These are phyloP conservation scores for Lophura nycthemera DNA, from an alignment of 2,113 vertebrate genomes.

Conservation along the genomic window DNA sequence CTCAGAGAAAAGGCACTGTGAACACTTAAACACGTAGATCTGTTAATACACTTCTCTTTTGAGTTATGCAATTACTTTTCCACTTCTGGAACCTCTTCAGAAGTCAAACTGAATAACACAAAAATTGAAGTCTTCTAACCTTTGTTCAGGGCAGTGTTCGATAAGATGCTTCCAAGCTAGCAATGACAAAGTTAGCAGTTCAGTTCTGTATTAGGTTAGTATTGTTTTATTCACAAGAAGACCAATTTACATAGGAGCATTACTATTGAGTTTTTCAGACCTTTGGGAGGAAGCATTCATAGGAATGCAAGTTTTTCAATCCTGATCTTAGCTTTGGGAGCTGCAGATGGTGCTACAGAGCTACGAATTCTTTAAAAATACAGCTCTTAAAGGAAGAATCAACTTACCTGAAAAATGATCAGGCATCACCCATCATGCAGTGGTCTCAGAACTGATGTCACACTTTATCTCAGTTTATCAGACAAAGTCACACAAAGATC, in stretches of 20 bases:
- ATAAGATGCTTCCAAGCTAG: not conserved
- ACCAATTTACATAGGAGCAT: not conserved
- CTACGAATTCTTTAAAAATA: not conserved
- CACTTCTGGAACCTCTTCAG: not conserved
- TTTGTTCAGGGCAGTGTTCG: not conserved
- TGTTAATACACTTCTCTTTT: not conserved
- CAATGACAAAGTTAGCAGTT: not conserved
- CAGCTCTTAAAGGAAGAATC: not conserved
- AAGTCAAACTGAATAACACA: not conserved
- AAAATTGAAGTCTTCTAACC: not conserved
- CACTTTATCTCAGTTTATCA: not conserved
- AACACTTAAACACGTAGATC: not conserved
- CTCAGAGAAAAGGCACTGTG: slow-evolving; percentile 2
- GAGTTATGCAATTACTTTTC: not conserved
- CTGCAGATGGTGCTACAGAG: slow-evolving; percentile 65
- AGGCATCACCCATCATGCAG: not conserved
- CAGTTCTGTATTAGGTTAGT: not conserved
- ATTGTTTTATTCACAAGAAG: not conserved
- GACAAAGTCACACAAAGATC: not conserved
- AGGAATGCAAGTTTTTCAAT: not conserved
- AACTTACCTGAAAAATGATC: slow-evolving; percentile 12
- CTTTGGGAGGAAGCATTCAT: not conserved
- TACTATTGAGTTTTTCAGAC: not conserved
- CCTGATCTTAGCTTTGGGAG: not conserved
- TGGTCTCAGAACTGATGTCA: slow-evolving; percentile 14